Evolutionary conservation across 2,113 vertebrate species (phyloP).

Genomic region (Hippocampus barbouri): DNA sequence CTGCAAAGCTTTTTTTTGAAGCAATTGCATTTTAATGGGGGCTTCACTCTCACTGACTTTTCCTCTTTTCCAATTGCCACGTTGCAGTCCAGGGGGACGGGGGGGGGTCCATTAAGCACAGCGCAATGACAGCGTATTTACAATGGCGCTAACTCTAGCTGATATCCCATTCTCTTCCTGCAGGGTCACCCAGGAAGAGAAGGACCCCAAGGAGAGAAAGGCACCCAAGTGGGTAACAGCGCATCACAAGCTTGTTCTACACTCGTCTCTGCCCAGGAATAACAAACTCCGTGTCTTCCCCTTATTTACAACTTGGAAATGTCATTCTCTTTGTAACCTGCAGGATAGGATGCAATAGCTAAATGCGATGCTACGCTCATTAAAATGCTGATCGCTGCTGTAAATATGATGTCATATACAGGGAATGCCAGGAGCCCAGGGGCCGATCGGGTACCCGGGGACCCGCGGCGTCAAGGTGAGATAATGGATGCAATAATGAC

Average conservation of each 20-base stretch:
- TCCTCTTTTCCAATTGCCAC: slow-evolving; percentile 12
- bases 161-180: slow-evolving; percentile 3
- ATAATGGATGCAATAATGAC: neutral
- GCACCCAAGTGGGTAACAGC: slow-evolving; percentile 75
- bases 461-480: slow-evolving; percentile 88
- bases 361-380: neutral
- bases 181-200: slow-evolving; percentile 92
- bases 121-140: slow-evolving; percentile 25
- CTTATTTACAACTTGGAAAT: neutral
- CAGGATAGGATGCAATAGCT: neutral
- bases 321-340: neutral
- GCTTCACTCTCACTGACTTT: slow-evolving; percentile 11
- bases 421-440: slow-evolving; percentile 78
- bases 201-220: slow-evolving; percentile 87
- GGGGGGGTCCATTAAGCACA: slow-evolving; percentile 12
- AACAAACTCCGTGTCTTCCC: neutral
- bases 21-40: slow-evolving; percentile 19
- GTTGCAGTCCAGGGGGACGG: neutral
- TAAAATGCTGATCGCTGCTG: neutral
- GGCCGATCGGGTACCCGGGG: slow-evolving; percentile 85
- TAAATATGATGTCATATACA: slow-evolving; percentile 40
- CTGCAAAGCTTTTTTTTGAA: slow-evolving; percentile 23
- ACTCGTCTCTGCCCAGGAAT: neutral
- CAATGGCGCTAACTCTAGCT: slow-evolving; percentile 8
- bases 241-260: slow-evolving; percentile 5